A percentile compares a stretch with the other conserved stretches of the same genome.
Conservation (phyloP, 2,888 invertebrate genomes). For the Eupithecia subfuscata region DNA sequence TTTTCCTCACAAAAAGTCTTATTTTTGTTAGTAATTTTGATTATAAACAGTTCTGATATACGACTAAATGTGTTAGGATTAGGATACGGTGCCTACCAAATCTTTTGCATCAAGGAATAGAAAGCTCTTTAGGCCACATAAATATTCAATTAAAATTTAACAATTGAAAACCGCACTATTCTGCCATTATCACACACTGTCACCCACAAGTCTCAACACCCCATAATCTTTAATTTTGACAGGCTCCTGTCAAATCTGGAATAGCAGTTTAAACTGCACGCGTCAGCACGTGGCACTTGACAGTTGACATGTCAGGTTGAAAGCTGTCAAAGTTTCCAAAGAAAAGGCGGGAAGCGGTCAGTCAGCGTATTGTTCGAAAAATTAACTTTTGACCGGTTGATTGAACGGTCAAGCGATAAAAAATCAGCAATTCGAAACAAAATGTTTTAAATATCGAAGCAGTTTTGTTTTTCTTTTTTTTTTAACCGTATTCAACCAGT, state of each 20-base stretch:
- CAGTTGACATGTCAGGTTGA: conserved; percentile 66
- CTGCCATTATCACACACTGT: conserved; percentile 52
- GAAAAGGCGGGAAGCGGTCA: conserved; percentile 56
- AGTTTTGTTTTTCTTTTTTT: not conserved
- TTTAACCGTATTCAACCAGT: not conserved
- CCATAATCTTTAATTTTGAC: conserved; percentile 61
- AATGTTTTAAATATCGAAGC: not conserved
- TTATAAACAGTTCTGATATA: too few relatives aligned
- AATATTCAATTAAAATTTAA: conserved; percentile 44
- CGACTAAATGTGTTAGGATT: not conserved
- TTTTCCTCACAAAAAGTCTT: not conserved
- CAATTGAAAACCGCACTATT: conserved; percentile 45
- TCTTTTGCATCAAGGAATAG: too few relatives aligned
- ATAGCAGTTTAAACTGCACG: conserved; percentile 74
- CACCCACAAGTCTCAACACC: conserved; percentile 57
- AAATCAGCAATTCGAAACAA: conserved; percentile 1
- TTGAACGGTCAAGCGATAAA: conserved; percentile 42
- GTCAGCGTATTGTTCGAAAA: conserved; percentile 64
- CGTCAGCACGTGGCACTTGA: conserved; percentile 74
- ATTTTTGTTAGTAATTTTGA: not conserved
- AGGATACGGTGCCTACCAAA: too few relatives aligned
- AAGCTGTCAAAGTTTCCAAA: conserved; percentile 66
- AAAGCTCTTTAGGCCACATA: not conserved
- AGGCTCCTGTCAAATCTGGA: conserved; percentile 63
- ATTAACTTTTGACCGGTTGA: conserved; percentile 62